Evolutionary conservation across 2,113 vertebrate species (phyloP).

Genomic region (Baryphthengus martii): DNA sequence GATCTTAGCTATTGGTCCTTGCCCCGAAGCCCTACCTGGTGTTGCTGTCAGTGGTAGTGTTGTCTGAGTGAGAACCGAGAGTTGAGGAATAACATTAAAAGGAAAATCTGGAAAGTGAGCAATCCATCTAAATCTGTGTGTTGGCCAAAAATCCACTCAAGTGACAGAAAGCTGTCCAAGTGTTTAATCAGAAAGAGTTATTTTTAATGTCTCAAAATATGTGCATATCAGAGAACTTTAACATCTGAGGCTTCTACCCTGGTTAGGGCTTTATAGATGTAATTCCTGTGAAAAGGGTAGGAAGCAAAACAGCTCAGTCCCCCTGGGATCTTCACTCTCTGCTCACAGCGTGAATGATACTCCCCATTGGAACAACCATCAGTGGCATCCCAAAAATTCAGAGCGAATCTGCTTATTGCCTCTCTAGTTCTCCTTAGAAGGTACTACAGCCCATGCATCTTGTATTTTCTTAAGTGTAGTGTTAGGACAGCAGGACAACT

Average conservation of each 20-base stretch:
- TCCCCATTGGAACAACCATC: not conserved
- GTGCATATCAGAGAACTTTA: not conserved
- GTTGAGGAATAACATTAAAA: not conserved
- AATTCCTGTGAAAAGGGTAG: rapidly evolving
- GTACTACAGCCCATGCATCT: not conserved
- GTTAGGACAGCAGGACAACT: not conserved
- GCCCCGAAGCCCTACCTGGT: slow-evolving; percentile 37
- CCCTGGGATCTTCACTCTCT: not conserved
- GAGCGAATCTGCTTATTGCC: not conserved
- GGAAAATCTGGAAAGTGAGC: not conserved
- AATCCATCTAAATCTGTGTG: not conserved
- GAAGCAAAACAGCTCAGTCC: not conserved
- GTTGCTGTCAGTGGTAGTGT: not conserved
- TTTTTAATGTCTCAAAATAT: not conserved
- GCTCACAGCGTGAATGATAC: not conserved
- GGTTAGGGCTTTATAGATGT: not conserved
- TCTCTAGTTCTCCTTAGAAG: not conserved
- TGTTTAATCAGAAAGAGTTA: not conserved
- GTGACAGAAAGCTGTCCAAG: not conserved
- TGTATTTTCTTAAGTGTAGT: not conserved
- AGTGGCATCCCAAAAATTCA: not conserved
- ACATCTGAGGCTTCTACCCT: not conserved
- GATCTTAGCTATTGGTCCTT: not conserved
- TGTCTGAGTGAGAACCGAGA: not conserved
- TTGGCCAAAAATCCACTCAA: not conserved